Percentiles rank a stretch among this genome's conserved stretches.
Evolutionary conservation across 2,113 vertebrate genomes (phyloP).

Genomic region (Eira barbara): DNA sequence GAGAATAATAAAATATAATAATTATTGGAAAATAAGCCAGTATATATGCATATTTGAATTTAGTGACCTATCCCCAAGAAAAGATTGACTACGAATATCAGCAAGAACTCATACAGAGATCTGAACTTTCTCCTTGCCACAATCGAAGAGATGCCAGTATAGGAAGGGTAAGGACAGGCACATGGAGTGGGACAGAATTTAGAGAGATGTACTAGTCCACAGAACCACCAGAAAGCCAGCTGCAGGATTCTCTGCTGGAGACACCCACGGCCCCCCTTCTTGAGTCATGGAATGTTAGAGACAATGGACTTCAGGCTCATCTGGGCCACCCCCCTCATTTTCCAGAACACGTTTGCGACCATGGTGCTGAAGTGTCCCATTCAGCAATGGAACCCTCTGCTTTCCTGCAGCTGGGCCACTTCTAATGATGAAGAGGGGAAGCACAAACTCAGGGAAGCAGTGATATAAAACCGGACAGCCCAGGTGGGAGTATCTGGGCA

Average conservation of each 20-base stretch:
- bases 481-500: fast-evolving
- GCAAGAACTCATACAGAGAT: background rate
- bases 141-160: background rate
- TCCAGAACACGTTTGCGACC: background rate
- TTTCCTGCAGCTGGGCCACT: background rate
- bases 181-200: background rate
- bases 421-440: background rate
- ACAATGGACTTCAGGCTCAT: fast-evolving
- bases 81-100: background rate
- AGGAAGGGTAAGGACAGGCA: background rate
- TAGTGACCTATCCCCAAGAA: background rate
- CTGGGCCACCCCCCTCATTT: background rate
- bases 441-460: background rate
- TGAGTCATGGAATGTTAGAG: background rate
- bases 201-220: background rate
- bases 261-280: background rate
- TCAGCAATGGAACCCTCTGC: background rate
- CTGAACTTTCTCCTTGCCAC: background rate
- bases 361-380: background rate
- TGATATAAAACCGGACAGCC: background rate
- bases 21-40: constrained; percentile 38
- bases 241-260: background rate
- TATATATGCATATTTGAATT: constrained; percentile 18
- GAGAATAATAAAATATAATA: constrained; percentile 35
- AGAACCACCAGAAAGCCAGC: background rate